Percentiles rank a stretch among this genome's conserved stretches.
Conservation (phyloP, 2,797 vertebrate species). For the Hyperoplus immaculatus region DNA sequence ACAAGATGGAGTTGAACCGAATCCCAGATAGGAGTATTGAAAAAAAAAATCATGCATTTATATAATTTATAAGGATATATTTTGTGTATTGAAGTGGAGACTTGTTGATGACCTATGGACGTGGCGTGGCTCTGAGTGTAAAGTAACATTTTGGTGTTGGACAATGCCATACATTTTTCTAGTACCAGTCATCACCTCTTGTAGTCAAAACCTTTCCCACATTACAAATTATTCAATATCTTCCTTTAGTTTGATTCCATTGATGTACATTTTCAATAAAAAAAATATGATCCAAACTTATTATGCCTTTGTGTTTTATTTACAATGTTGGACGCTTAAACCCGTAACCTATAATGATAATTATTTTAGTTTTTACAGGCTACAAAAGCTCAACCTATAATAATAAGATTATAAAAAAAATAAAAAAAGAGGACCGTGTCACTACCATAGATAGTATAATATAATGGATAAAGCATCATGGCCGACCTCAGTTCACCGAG, state of each 20-base stretch:
- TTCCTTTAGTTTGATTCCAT: constrained; percentile 82
- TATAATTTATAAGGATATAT: constrained; percentile 90
- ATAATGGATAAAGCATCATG: too few species aligned
- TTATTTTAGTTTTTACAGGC: background rate
- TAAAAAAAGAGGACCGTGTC: too few species aligned
- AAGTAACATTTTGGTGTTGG: constrained; percentile 82
- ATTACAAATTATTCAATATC: constrained; percentile 77
- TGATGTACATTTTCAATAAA: constrained; percentile 91
- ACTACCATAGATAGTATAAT: too few species aligned
- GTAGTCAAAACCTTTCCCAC: constrained; percentile 74
- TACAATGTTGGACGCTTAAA: background rate
- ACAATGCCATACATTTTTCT: constrained; percentile 82
- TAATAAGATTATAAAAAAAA: too few species aligned
- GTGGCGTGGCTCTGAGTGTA: constrained; percentile 82
- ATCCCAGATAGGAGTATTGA: constrained; percentile 78
- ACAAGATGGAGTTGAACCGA: constrained; percentile 74
- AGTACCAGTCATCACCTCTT: constrained; percentile 78
- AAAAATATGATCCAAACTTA: constrained; percentile 77
- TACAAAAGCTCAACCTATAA: background rate
- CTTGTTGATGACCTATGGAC: constrained; percentile 82
- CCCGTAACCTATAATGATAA: background rate
- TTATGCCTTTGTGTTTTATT: constrained; percentile 37
- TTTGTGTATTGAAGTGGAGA: constrained; percentile 89
- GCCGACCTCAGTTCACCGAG: too few species aligned
- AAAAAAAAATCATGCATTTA: constrained; percentile 79